A percentile compares a stretch with the other conserved stretches of the same genome.
These are phyloP conservation scores for Syrphus vitripennis DNA, from an alignment of 2,888 invertebrate genomes.

Conservation along the genomic window DNA sequence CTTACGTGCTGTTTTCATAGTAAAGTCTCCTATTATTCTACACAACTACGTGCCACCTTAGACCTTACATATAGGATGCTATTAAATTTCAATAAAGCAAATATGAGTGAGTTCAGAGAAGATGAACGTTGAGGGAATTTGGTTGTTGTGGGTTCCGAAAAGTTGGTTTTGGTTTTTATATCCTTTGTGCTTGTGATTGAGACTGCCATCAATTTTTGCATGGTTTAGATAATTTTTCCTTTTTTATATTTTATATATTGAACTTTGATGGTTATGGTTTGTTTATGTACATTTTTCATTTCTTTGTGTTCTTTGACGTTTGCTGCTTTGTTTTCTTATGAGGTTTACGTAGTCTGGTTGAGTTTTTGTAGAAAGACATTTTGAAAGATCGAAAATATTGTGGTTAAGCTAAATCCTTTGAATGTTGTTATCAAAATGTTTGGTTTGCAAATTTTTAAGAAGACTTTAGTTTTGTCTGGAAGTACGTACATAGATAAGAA, in stretches of 20 bases:
- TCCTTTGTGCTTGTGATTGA: conserved; percentile 44
- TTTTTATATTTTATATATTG: neutral
- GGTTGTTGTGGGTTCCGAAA: conserved; percentile 25
- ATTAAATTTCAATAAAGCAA: conserved; percentile 69
- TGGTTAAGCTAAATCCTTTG: neutral
- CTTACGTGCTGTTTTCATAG: conserved; percentile 69
- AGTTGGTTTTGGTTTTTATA: neutral
- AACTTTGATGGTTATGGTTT: neutral
- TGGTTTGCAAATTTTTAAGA: neutral
- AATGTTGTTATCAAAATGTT: neutral
- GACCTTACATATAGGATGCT: conserved; percentile 47
- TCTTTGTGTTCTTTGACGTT: neutral
- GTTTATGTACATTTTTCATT: neutral
- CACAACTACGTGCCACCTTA: conserved; percentile 58
- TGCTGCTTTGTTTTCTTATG: neutral
- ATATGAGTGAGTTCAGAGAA: conserved; percentile 36
- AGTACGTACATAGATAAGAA: no score
- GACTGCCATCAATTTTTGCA: neutral
- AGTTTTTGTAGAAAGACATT: neutral
- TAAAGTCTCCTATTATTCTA: conserved; percentile 63
- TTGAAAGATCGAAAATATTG: neutral
- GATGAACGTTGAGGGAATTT: conserved; percentile 19
- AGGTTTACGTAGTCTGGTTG: neutral
- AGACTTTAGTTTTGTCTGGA: neutral
- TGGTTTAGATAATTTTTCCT: conserved; percentile 23